A percentile compares a stretch with the other conserved stretches of the same genome.
Evolutionary conservation across 1,140 invertebrate species (phyloP).

Genomic region (Achroia grisella): DNA sequence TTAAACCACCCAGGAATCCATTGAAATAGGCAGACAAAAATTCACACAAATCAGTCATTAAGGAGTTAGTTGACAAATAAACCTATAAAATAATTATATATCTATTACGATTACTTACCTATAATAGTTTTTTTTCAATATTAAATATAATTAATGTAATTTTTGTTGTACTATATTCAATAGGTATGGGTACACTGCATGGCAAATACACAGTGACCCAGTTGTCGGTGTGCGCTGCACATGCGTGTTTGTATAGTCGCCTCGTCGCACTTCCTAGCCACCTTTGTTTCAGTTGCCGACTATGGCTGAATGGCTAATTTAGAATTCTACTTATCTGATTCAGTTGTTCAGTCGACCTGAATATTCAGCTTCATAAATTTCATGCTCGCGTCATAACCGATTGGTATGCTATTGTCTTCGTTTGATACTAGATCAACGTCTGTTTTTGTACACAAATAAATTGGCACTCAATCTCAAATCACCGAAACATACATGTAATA

Average conservation of each 20-base stretch:
- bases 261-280: constrained; percentile 35
- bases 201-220: constrained; percentile 52
- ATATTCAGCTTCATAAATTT: constrained; percentile 54
- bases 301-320: constrained; percentile 56
- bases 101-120: no score
- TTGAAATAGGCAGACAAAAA: no score
- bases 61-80: no score
- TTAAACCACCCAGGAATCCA: no score
- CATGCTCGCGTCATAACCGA: constrained; percentile 26
- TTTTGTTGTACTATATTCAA: constrained; percentile 12
- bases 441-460: background rate
- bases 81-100: no score
- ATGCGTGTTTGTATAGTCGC: constrained; percentile 45
- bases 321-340: constrained; percentile 59
- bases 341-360: constrained; percentile 57
- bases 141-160: background rate
- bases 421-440: background rate
- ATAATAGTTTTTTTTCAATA: no score
- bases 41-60: no score
- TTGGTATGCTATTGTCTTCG: constrained; percentile 37
- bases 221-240: constrained; percentile 27
- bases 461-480: no score
- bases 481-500: background rate
- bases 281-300: constrained; percentile 49
- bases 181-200: constrained; percentile 42